A percentile compares a stretch with the other conserved stretches of the same genome.
These are phyloP conservation scores for Galeopsomyia nigrocyanea DNA, from an alignment of 2,888 invertebrate genomes.

Conservation along the genomic window DNA sequence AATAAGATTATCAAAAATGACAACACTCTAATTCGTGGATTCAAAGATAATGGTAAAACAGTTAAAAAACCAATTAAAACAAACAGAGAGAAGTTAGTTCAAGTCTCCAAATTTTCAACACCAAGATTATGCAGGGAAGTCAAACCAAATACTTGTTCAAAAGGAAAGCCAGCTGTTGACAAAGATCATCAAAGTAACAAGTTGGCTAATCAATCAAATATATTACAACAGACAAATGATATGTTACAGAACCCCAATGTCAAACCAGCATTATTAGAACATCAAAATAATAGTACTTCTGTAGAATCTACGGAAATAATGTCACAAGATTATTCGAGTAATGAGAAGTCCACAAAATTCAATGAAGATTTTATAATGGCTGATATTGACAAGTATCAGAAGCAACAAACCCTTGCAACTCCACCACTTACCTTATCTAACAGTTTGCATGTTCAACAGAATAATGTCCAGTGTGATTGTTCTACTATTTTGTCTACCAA, in stretches of 20 bases:
- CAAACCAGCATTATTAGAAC: conserved; percentile 45
- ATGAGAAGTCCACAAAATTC: too few species aligned
- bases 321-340: conserved; percentile 40
- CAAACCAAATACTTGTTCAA: too few species aligned
- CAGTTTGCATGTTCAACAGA: too few species aligned
- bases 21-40: conserved; percentile 49
- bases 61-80: conserved; percentile 57
- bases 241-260: conserved; percentile 54
- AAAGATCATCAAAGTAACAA: too few species aligned
- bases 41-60: conserved; percentile 55
- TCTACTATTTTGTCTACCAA: too few species aligned
- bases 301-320: conserved; percentile 45
- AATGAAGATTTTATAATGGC: too few species aligned
- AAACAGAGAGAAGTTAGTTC: conserved; percentile 59
- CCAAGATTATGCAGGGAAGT: conserved; percentile 47
- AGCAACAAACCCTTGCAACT: too few species aligned
- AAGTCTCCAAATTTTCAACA: conserved; percentile 53
- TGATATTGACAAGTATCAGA: too few species aligned
- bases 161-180: too few species aligned
- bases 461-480: too few species aligned
- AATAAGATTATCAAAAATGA: conserved; percentile 57
- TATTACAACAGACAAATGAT: conserved; percentile 49
- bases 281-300: conserved; percentile 46
- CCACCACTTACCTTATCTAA: too few species aligned
- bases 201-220: too few species aligned